A percentile compares a stretch with the other conserved stretches of the same genome.
Conservation (phyloP, 2,113 vertebrate species). For the Pelusios castaneus region DNA sequence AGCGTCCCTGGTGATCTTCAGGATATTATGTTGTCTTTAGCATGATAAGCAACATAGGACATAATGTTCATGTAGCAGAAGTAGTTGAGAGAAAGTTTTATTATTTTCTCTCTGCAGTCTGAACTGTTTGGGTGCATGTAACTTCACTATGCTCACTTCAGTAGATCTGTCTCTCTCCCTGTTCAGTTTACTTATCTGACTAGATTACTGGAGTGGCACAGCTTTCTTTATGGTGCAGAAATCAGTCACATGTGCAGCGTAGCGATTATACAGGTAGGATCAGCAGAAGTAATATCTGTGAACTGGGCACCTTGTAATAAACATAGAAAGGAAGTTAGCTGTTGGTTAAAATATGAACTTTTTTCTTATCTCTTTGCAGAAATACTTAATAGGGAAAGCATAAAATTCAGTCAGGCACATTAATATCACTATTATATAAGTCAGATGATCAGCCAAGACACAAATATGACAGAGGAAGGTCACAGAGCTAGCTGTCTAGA, state of each 20-base stretch:
- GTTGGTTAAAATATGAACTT: not conserved
- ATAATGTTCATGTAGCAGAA: not conserved
- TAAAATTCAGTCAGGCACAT: not conserved
- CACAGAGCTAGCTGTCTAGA: not conserved
- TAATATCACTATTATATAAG: not conserved
- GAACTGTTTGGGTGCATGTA: not conserved
- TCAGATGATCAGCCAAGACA: not conserved
- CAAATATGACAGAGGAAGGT: not conserved
- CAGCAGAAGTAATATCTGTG: not conserved
- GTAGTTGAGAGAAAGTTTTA: not conserved
- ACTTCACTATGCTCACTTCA: not conserved
- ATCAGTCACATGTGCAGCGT: not conserved
- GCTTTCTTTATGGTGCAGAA: not conserved
- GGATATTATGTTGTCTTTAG: not conserved
- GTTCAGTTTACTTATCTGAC: not conserved
- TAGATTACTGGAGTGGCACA: not conserved
- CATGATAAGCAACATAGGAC: not conserved
- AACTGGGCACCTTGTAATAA: not conserved
- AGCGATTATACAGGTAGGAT: not conserved
- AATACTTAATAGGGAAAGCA: not conserved
- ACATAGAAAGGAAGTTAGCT: not conserved
- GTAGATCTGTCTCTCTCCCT: not conserved
- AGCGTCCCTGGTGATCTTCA: not conserved
- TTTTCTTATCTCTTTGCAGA: not conserved
- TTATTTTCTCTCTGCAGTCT: not conserved